Conservation (phyloP, 1,140 invertebrate genomes). For the Vollenhovia emeryi region DNA sequence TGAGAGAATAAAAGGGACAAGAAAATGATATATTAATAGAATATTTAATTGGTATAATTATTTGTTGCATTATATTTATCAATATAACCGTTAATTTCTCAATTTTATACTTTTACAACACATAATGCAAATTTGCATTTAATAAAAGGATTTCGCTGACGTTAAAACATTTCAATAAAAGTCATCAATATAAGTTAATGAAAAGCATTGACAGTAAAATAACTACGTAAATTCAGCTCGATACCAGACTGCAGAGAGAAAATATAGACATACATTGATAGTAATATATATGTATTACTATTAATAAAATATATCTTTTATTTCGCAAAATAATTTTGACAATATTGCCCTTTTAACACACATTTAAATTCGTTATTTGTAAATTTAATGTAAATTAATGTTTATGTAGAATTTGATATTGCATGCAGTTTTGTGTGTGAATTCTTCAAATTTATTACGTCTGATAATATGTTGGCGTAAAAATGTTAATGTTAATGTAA, state of each 20-base stretch:
- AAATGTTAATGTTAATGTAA: no score
- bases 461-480: conserved; percentile 5
- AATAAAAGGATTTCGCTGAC: not conserved
- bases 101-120: not conserved
- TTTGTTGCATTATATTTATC: not conserved
- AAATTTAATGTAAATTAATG: conserved; percentile 10
- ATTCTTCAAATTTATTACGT: conserved; percentile 32
- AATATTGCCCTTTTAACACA: not conserved
- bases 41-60: not conserved
- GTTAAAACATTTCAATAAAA: conserved; percentile 2
- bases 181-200: not conserved
- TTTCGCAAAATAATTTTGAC: not conserved
- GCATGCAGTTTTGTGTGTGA: not conserved
- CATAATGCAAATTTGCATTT: not conserved
- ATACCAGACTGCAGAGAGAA: not conserved
- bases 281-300: not conserved
- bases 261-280: not conserved
- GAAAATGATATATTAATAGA: not conserved
- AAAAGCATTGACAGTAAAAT: conserved; percentile 12
- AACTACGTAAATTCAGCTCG: not conserved
- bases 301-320: conserved; percentile 21
- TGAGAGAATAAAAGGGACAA: not conserved
- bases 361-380: not conserved
- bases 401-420: conserved; percentile 11
- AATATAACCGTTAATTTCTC: not conserved